A percentile compares a stretch with the other conserved stretches of the same genome.
These are phyloP conservation scores for Parnassius mnemosyne DNA, from an alignment of 2,888 invertebrate genomes.

Conservation along the genomic window DNA sequence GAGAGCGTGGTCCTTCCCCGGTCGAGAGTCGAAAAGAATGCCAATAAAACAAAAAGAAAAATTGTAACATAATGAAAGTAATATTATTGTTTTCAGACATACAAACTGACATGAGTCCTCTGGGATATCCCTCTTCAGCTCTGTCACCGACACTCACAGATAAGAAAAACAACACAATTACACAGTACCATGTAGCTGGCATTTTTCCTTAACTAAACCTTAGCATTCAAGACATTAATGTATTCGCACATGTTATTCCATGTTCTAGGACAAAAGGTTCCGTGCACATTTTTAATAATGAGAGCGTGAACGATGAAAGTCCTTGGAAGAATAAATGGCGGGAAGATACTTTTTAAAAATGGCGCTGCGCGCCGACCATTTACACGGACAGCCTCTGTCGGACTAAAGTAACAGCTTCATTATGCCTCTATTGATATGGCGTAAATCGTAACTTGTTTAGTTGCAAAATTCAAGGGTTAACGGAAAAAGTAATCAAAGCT, in stretches of 20 bases:
- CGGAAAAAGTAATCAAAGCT: too few species aligned
- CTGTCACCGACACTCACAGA: conserved; percentile 32
- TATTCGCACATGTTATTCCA: conserved; percentile 2
- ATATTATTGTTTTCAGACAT: conserved; percentile 38
- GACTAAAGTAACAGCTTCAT: conserved; percentile 30
- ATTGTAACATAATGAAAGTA: background rate
- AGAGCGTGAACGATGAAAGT: conserved; percentile 27
- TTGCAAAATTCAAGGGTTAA: conserved; percentile 10
- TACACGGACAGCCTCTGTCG: conserved; percentile 26
- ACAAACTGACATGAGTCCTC: conserved; percentile 69
- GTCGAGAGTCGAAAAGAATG: background rate
- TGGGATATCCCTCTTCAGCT: conserved; percentile 58
- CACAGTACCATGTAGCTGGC: conserved; percentile 24
- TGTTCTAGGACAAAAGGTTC: conserved; percentile 23
- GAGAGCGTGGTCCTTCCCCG: too few species aligned
- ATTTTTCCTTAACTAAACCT: conserved; percentile 19
- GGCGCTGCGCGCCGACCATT: conserved; percentile 25
- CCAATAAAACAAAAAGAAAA: background rate
- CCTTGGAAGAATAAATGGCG: conserved; percentile 31
- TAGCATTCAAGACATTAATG: conserved; percentile 1
- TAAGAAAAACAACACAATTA: conserved; percentile 24
- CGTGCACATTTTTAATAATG: conserved; percentile 34
- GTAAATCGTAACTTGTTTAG: conserved; percentile 18
- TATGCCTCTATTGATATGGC: conserved; percentile 2
- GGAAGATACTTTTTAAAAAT: conserved; percentile 28